A percentile compares a stretch with the other conserved stretches of the same genome.
phyloP scores from a whole-genome alignment of 2,797 vertebrate species.

The Ceryle rudis region DNA sequence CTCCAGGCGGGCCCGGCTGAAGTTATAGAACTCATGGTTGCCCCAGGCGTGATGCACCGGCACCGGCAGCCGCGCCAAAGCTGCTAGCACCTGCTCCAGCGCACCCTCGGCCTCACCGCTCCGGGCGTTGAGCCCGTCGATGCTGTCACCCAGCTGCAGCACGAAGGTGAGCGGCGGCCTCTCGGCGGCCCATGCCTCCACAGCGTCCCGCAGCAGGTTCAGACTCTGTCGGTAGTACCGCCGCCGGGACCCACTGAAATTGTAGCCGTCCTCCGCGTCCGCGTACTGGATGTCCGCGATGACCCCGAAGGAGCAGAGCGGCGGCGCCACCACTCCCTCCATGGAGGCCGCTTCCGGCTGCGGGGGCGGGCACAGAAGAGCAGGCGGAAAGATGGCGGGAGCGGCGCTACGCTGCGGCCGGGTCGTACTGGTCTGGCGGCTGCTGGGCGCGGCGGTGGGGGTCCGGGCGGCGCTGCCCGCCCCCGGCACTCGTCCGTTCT shows the following conservation, averaged over 20 bases:
- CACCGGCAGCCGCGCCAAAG: slow-evolving; percentile 72
- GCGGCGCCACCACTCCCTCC: not conserved
- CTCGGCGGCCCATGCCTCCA: slow-evolving; percentile 79
- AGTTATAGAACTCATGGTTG: slow-evolving; percentile 97
- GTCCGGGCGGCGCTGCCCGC: not conserved
- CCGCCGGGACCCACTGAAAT: slow-evolving; percentile 76
- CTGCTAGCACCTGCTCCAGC: slow-evolving; percentile 80
- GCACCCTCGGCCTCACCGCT: slow-evolving; percentile 78
- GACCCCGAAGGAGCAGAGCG: slow-evolving; percentile 88
- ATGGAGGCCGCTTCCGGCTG: not conserved
- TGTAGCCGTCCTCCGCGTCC: slow-evolving; percentile 87
- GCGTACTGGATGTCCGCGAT: slow-evolving; percentile 93
- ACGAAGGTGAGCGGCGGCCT: slow-evolving; percentile 78
- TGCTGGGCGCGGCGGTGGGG: not conserved
- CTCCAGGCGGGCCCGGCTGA: slow-evolving; percentile 82
- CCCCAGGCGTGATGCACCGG: slow-evolving; percentile 94
- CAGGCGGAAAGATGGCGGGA: not conserved
- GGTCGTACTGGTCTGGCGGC: rapidly evolving
- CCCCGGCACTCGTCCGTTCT: not conserved
- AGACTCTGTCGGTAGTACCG: slow-evolving; percentile 90
- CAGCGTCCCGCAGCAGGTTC: slow-evolving; percentile 79
- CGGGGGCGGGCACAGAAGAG: not conserved
- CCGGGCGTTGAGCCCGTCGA: slow-evolving; percentile 88
- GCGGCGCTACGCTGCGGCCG: not conserved
- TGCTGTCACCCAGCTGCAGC: slow-evolving; percentile 92